Evolutionary conservation across 2,888 invertebrate genomes (phyloP).

Genomic region (Patella pellucida): DNA sequence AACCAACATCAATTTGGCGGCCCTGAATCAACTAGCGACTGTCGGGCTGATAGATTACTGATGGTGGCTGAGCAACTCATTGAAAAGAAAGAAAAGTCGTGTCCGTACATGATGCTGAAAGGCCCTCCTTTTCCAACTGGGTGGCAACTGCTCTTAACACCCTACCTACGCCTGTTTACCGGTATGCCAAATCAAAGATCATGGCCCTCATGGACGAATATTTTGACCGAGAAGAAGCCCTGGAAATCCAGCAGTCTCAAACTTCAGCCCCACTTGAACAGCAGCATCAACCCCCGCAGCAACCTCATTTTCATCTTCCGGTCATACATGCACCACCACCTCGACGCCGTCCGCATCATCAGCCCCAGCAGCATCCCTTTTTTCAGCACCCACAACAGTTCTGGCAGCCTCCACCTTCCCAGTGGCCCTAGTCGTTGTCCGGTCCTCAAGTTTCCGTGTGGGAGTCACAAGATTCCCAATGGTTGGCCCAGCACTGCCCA

Average conservation of each 20-base stretch:
- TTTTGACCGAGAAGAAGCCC: neutral
- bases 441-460: neutral
- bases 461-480: neutral
- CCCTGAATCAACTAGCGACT: no score
- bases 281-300: no score
- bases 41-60: no score
- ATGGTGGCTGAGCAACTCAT: no score
- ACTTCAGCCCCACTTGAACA: neutral
- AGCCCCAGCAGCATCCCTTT: neutral
- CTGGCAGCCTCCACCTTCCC: constrained; percentile 12
- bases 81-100: neutral
- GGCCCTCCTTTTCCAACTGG: neutral
- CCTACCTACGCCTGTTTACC: neutral
- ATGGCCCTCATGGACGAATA: neutral
- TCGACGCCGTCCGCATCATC: neutral
- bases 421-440: neutral
- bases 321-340: neutral
- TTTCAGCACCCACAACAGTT: neutral
- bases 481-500: neutral
- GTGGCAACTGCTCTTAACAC: neutral
- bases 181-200: constrained; percentile 3
- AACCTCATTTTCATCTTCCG: no score
- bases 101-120: neutral
- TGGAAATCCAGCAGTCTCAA: neutral
- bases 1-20: no score